A percentile compares a stretch with the other conserved stretches of the same genome.
Evolutionary conservation across 2,888 invertebrate genomes (phyloP).

Genomic region (Tridacna gigas): DNA sequence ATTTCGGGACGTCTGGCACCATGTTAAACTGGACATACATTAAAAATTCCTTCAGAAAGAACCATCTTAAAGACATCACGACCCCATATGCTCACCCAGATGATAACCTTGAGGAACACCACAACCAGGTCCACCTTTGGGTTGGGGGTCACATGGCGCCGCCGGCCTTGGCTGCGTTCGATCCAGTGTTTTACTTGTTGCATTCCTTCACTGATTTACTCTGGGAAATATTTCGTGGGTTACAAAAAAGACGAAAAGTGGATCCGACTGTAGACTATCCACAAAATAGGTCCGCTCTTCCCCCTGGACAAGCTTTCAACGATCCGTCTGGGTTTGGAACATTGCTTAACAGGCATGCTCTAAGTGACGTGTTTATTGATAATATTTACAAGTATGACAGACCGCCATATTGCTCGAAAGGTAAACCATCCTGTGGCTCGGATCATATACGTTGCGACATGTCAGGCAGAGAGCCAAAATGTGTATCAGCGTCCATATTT

Average conservation of each 20-base stretch:
- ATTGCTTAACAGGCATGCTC: slow-evolving; percentile 60
- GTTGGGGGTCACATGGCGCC: slow-evolving; percentile 55
- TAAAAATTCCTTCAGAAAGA: slow-evolving; percentile 56
- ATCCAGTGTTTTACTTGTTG: slow-evolving; percentile 83
- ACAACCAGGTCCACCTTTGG: slow-evolving; percentile 55
- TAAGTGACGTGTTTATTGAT: slow-evolving; percentile 68
- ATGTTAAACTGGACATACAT: slow-evolving; percentile 67
- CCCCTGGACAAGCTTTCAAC: slow-evolving; percentile 61
- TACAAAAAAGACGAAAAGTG: slow-evolving; percentile 60
- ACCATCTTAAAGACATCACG: slow-evolving; percentile 61
- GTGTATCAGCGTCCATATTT: slow-evolving; percentile 68
- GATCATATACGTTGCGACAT: slow-evolving; percentile 65
- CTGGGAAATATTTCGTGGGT: slow-evolving; percentile 79
- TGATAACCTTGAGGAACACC: slow-evolving; percentile 73
- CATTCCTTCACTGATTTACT: slow-evolving; percentile 83
- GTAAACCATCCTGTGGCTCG: slow-evolving; percentile 62
- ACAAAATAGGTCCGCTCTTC: slow-evolving; percentile 42
- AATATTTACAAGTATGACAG: slow-evolving; percentile 69
- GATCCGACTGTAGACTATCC: slow-evolving; percentile 68
- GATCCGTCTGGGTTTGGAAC: slow-evolving; percentile 65
- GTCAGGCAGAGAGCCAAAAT: slow-evolving; percentile 56
- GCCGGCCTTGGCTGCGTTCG: slow-evolving; percentile 80
- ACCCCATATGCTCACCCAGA: slow-evolving; percentile 66
- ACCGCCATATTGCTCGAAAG: slow-evolving; percentile 63
- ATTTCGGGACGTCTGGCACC: slow-evolving; percentile 65